Percentiles rank a stretch among this genome's conserved stretches.
phyloP scores from a whole-genome alignment of 2,888 invertebrate genomes.

The Drosophila siamana region DNA sequence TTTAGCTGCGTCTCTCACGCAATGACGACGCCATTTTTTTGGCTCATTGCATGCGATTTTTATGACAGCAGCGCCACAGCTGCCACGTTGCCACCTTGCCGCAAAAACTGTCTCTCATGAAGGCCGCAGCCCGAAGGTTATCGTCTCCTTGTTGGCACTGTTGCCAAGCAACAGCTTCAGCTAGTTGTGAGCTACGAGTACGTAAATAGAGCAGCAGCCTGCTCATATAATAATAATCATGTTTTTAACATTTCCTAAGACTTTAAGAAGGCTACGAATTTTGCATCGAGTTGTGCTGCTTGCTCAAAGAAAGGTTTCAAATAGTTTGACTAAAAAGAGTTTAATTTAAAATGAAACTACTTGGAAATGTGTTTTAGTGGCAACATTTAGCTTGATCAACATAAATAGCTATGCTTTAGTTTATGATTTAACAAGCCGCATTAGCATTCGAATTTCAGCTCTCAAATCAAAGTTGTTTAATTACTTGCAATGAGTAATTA shows the following conservation, averaged over 20 bases:
- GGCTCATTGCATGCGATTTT: conserved; percentile 30
- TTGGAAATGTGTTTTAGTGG: too few relatives aligned
- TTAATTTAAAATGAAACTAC: too few relatives aligned
- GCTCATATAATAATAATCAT: neutral
- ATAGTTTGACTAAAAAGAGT: too few relatives aligned
- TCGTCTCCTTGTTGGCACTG: too few relatives aligned
- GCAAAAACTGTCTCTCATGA: neutral
- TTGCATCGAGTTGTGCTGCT: neutral
- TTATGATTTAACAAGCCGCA: too few relatives aligned
- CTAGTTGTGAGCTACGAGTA: neutral
- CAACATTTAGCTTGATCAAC: too few relatives aligned
- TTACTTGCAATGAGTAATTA: too few relatives aligned
- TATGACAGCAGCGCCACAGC: conserved; percentile 22
- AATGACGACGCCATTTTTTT: conserved; percentile 28
- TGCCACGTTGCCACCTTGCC: neutral
- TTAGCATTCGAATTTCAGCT: too few relatives aligned
- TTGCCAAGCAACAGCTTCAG: neutral
- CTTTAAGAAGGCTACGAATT: neutral
- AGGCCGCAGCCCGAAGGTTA: neutral
- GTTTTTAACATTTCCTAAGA: neutral
- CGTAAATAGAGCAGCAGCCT: neutral
- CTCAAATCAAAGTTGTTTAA: too few relatives aligned
- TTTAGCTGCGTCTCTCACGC: conserved; percentile 4
- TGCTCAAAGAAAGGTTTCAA: neutral
- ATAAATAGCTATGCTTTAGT: too few relatives aligned